Percentiles rank a stretch among this genome's conserved stretches.
These are phyloP conservation scores for Brachionus rotundiformis DNA, from an alignment of 1,140 invertebrate genomes.

Conservation along the genomic window DNA sequence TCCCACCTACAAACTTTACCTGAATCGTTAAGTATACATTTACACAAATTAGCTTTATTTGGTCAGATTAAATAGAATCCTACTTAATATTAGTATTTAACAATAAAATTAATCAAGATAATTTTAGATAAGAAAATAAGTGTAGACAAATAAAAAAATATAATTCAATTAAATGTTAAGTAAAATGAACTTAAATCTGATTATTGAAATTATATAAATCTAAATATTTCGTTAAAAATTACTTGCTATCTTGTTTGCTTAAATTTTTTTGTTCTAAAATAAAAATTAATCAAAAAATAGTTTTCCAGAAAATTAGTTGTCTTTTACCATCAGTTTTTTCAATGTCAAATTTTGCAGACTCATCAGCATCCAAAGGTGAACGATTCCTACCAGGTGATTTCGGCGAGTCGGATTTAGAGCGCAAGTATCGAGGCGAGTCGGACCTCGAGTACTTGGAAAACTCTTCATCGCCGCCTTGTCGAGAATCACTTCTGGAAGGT, in stretches of 20 bases:
- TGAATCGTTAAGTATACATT: too few species aligned
- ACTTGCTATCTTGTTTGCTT: constrained; percentile 11
- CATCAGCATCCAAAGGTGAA: neutral
- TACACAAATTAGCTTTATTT: too few species aligned
- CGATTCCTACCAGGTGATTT: neutral
- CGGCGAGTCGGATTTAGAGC: neutral
- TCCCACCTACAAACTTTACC: too few species aligned
- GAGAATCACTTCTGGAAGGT: constrained; percentile 4
- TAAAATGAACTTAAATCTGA: neutral
- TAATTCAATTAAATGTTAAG: too few species aligned
- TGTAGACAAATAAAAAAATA: too few species aligned
- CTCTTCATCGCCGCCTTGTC: neutral
- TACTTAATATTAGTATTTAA: too few species aligned
- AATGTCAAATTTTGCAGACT: neutral
- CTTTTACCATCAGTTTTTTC: neutral
- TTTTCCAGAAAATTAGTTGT: too few species aligned
- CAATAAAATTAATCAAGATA: too few species aligned
- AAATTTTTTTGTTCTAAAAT: neutral
- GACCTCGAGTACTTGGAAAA: neutral
- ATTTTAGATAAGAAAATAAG: too few species aligned
- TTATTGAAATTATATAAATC: too few species aligned
- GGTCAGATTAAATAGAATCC: neutral
- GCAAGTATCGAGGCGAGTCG: neutral
- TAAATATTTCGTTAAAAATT: neutral
- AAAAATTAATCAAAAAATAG: neutral